Evolutionary conservation across 2,113 vertebrate species (phyloP).

Genomic region (Thomomys bottae): DNA sequence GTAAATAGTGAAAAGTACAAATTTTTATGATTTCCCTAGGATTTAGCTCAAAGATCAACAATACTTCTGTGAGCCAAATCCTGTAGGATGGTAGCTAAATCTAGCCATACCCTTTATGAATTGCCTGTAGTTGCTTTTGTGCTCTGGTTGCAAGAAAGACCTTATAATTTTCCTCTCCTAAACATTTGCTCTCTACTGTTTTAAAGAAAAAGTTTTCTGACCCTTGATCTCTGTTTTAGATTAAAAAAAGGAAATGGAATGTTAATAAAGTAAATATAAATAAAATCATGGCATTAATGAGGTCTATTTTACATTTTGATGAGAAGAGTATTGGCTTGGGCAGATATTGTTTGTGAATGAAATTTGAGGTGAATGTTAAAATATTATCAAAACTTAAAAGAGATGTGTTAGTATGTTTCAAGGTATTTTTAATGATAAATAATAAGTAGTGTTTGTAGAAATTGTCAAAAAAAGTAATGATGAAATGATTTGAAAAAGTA

Average conservation of each 20-base stretch:
- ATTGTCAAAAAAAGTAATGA: slow-evolving; percentile 47
- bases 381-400: slow-evolving; percentile 30
- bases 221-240: not conserved
- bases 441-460: slow-evolving; percentile 13
- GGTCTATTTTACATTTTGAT: not conserved
- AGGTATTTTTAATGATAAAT: slow-evolving; percentile 45
- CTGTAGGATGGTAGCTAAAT: not conserved
- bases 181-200: not conserved
- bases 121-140: not conserved
- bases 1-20: too few species aligned
- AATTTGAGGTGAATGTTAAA: slow-evolving; percentile 7
- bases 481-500: slow-evolving; percentile 9
- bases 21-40: slow-evolving; percentile 8
- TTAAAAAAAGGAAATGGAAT: slow-evolving; percentile 1
- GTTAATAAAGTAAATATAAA: not conserved
- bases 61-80: not conserved
- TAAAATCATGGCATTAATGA: not conserved
- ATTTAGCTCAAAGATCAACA: not conserved
- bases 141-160: not conserved
- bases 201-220: not conserved
- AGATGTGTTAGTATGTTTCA: not conserved
- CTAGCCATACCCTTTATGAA: not conserved
- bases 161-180: not conserved
- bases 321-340: not conserved
- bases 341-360: slow-evolving; percentile 39